Base-by-base conservation (phyloP, 1,140 invertebrate species). In the Cotesia typhae region DNA sequence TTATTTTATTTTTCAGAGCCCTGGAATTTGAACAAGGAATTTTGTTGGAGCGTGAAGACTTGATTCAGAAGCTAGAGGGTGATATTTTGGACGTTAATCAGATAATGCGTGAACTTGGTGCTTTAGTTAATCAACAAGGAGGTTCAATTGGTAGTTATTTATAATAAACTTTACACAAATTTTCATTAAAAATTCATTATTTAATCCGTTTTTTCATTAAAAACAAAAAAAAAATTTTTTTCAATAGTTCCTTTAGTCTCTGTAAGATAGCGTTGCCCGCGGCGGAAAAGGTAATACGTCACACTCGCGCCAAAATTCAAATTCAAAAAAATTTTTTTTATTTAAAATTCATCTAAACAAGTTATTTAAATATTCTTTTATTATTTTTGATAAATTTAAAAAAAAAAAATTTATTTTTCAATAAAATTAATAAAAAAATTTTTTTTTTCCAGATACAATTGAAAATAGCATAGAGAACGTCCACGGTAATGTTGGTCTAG, bases 51-150 rank as follows among this genome's bases (percentile, higher is more conserved):
- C 89, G 92, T 52, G 92, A 94, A 77, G 89, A 91, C 20, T 90
- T 92, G 81, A 90, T 95, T 71, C 89, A 89, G 74, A 88, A 91
- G 81, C 94, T 95, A 60, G 94, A 97, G 87, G 90, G 90, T 3
- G 94, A 97, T 83, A 93, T 98, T 69, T 85, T 95, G 67, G 95
- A 97, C 85, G 93, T 97, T 0, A 96, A 96, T 85, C 91, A 95
- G 83, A 96, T 98, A 67, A 98, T 98, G 92, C 91, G 93, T 72
- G 92, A 96, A 77, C 86, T 98, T n/a, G 92, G 91, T 4, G 90
- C 89, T 55, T 84, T 97, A 79, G 94, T 97, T 1, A 88, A 93
- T 80, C 90, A 93, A 77, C 96, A 98, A 87, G 92, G 91, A 47
- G 92, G 94, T 75, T 88, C 90, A 69, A 90, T 98, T 77, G 95